Conservation (phyloP, 2,113 vertebrate genomes). For the Todiramphus saurophagus region DNA sequence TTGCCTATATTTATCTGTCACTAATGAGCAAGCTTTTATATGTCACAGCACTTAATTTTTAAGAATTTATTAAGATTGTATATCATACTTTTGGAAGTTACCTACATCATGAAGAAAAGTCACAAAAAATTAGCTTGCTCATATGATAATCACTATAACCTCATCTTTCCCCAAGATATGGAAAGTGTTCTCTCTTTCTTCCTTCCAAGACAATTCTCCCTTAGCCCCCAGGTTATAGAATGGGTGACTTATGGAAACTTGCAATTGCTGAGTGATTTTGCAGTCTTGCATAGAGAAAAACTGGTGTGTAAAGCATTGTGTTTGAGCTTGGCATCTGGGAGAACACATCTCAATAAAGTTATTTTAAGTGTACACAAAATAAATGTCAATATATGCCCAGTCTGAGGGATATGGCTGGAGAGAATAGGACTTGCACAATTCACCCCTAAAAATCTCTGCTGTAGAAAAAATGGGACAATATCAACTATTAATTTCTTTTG, state of each 20-base stretch:
- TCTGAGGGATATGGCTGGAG: not conserved
- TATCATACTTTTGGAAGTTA: not conserved
- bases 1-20: not conserved
- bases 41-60: not conserved
- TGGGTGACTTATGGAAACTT: conserved; percentile 25
- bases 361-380: conserved; percentile 12
- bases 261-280: conserved; percentile 25
- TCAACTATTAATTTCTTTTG: not conserved
- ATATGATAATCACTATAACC: not conserved
- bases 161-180: conserved; percentile 2
- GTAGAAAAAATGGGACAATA: not conserved
- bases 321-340: not conserved
- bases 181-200: conserved; percentile 18
- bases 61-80: not conserved
- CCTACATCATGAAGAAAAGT: not conserved
- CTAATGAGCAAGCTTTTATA: not conserved
- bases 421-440: not conserved
- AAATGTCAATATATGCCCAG: not conserved
- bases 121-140: not conserved
- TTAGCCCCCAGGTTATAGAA: not conserved
- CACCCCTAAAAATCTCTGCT: not conserved
- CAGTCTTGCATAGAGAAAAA: conserved; percentile 11
- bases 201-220: not conserved
- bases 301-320: not conserved
- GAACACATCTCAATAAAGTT: not conserved